These are phyloP conservation scores for Oscheius sp. DNA, from an alignment of 2,888 invertebrate genomes.

Conservation along the genomic window DNA sequence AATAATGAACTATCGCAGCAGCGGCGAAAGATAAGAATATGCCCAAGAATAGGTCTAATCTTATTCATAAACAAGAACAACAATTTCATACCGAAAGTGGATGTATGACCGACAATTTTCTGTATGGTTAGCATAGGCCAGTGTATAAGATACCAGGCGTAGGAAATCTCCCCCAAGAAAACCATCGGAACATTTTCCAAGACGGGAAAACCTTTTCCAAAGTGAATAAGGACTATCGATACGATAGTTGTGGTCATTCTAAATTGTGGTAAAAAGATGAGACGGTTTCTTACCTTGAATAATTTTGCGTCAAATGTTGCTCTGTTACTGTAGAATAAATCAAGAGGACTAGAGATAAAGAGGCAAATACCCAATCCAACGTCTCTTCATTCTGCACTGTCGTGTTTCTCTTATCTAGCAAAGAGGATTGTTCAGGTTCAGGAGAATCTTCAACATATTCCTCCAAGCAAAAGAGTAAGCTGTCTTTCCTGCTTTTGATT, in stretches of 20 bases:
- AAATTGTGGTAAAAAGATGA: not conserved
- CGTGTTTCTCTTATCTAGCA: too few relatives aligned
- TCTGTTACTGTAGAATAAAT: not conserved
- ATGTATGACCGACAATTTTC: not conserved
- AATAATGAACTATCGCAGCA: not conserved
- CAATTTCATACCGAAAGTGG: not conserved
- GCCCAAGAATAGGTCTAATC: not conserved
- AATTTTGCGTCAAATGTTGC: not conserved
- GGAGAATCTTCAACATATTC: too few relatives aligned
- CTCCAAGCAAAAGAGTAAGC: too few relatives aligned
- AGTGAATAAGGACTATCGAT: not conserved
- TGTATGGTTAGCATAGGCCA: constrained; percentile 2
- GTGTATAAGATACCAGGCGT: constrained; percentile 18
- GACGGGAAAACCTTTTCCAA: not conserved
- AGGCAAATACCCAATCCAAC: not conserved
- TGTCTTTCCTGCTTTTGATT: too few relatives aligned
- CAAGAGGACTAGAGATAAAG: not conserved
- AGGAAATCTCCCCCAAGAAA: constrained; percentile 20
- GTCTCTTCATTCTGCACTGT: too few relatives aligned
- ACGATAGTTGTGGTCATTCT: not conserved
- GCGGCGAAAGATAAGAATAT: not conserved
- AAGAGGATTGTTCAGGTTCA: too few relatives aligned
- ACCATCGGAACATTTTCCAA: not conserved
- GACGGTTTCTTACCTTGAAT: not conserved
- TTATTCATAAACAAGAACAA: too few relatives aligned